Evolutionary conservation across 2,113 vertebrate species (phyloP).

Genomic region (Dicaeum eximium): DNA sequence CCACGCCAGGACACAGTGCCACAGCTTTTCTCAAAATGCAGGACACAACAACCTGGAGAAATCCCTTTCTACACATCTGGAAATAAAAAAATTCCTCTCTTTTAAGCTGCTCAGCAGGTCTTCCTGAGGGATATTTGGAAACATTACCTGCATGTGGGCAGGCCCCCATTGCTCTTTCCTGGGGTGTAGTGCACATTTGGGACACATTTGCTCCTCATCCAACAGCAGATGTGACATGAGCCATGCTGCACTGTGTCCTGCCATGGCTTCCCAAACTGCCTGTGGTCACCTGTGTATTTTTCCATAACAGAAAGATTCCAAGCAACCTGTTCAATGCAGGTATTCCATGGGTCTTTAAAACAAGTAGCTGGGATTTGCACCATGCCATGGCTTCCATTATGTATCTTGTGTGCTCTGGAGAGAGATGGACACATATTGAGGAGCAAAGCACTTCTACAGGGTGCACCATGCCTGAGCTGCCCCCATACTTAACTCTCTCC

Average conservation of each 20-base stretch:
- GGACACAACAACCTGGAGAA: not conserved
- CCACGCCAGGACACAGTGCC: not conserved
- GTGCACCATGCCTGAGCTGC: not conserved
- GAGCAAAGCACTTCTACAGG: not conserved
- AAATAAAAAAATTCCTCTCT: not conserved
- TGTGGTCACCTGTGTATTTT: not conserved
- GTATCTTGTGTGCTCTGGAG: not conserved
- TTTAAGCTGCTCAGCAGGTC: not conserved
- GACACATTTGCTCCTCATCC: not conserved
- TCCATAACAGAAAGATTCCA: not conserved
- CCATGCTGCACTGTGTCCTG: not conserved
- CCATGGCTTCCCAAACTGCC: not conserved
- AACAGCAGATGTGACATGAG: not conserved
- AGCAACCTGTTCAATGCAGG: not conserved
- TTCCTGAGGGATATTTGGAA: not conserved
- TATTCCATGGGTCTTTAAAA: not conserved
- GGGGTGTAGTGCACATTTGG: not conserved
- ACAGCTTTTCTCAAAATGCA: not conserved
- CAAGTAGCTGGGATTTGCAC: not conserved
- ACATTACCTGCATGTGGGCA: not conserved
- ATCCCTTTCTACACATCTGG: not conserved
- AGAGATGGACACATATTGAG: not conserved
- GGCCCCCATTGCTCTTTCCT: not conserved
- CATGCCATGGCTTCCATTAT: accelerated
- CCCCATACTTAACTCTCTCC: not conserved